phyloP scores from a whole-genome alignment of 1,140 invertebrate species.

The Penaeus vannamei region DNA sequence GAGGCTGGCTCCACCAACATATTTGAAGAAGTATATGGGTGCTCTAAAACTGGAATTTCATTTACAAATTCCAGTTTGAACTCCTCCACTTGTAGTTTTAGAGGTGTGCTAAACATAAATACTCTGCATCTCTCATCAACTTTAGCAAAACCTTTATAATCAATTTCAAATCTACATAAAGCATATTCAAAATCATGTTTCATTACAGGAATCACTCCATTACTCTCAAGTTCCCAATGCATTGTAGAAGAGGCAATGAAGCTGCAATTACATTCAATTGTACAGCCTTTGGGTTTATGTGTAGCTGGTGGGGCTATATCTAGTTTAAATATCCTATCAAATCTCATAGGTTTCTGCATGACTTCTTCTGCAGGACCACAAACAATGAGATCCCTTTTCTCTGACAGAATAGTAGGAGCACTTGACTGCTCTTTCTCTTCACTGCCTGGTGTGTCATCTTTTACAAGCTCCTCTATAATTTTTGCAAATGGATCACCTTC shows the following conservation, averaged over 20 bases:
- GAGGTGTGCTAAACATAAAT: slow-evolving; percentile 3
- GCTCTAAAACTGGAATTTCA: slow-evolving; percentile 22
- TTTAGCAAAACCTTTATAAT: slow-evolving; percentile 36
- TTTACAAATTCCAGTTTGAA: slow-evolving; percentile 1
- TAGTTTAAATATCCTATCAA: slow-evolving; percentile 65
- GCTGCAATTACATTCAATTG: no score
- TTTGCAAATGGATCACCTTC: slow-evolving; percentile 52
- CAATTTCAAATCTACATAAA: slow-evolving; percentile 57
- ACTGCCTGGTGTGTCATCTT: slow-evolving; percentile 10
- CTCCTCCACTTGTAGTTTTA: slow-evolving; percentile 19
- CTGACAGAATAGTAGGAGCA: background rate
- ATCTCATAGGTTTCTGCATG: slow-evolving; percentile 66
- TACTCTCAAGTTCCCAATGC: background rate
- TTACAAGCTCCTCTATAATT: slow-evolving; percentile 50
- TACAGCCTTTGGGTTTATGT: background rate
- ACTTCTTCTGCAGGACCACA: slow-evolving; percentile 63
- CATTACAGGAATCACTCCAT: slow-evolving; percentile 10
- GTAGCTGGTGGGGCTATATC: background rate
- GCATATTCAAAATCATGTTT: slow-evolving; percentile 60
- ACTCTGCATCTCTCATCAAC: background rate
- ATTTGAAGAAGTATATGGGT: background rate
- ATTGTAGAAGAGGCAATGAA: no score
- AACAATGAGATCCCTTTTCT: slow-evolving; percentile 27
- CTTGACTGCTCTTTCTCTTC: background rate
- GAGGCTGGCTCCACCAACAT: background rate